Conservation (phyloP, 2,113 vertebrate genomes). For the Megaceryle torquata region DNA sequence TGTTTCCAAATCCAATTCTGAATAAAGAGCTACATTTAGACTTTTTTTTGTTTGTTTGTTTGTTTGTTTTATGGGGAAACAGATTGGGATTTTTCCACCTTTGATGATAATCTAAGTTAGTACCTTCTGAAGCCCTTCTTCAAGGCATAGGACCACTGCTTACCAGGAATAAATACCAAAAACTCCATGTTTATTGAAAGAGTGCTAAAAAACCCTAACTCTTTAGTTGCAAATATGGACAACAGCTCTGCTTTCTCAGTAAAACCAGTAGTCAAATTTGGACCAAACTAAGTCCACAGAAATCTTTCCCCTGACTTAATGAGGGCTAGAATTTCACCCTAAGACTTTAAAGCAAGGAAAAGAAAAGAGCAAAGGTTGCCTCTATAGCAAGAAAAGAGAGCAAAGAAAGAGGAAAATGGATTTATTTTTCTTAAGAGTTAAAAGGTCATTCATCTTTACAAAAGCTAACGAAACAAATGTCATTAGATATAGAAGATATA, state of each 20-base stretch:
- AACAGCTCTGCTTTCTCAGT: neutral
- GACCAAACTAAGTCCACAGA: neutral
- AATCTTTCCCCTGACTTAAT: neutral
- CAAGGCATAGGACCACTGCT: neutral
- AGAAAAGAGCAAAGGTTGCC: neutral
- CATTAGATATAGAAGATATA: slow-evolving; percentile 52
- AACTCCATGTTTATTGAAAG: neutral
- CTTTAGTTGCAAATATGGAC: neutral
- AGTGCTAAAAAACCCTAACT: neutral
- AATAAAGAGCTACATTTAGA: neutral
- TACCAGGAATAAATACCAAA: neutral
- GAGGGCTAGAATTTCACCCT: neutral
- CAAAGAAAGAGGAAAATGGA: slow-evolving; percentile 20
- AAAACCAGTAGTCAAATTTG: neutral
- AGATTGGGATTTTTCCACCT: neutral
- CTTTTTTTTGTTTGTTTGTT: too few relatives aligned
- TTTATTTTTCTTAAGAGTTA: slow-evolving; percentile 5
- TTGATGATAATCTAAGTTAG: neutral
- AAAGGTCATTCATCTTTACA: slow-evolving; percentile 68
- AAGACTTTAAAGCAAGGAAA: neutral
- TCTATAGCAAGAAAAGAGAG: neutral
- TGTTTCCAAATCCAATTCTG: neutral
- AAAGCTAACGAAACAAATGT: slow-evolving; percentile 66
- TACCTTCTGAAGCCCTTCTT: neutral
- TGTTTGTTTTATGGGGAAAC: neutral